These are phyloP conservation scores for Trichonephila clavipes DNA, from an alignment of 1,140 invertebrate species.

Conservation along the genomic window DNA sequence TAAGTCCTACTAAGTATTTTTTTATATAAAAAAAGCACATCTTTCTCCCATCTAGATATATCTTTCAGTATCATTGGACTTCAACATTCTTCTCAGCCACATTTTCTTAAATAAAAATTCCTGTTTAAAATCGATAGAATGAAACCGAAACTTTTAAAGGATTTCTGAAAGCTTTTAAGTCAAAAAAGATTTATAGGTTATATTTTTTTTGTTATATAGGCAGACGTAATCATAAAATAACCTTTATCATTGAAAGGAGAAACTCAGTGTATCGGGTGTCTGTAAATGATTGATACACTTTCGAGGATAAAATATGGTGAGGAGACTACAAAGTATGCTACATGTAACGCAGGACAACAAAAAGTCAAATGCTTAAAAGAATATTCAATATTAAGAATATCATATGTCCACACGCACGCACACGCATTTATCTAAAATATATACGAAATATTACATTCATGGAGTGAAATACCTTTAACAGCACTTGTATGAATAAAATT, in stretches of 20 bases:
- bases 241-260: background rate
- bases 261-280: background rate
- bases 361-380: too few relatives aligned
- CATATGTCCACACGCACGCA: too few relatives aligned
- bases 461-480: too few relatives aligned
- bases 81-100: background rate
- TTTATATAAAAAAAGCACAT: background rate
- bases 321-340: too few relatives aligned
- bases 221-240: background rate
- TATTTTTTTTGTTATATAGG: background rate
- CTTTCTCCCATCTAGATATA: background rate
- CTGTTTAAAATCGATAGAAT: background rate
- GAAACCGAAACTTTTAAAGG: slow-evolving; percentile 4
- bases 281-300: too few relatives aligned
- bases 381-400: too few relatives aligned
- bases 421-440: too few relatives aligned
- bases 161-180: background rate
- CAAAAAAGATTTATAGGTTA: slow-evolving; percentile 1
- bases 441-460: too few relatives aligned
- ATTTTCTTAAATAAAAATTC: slow-evolving; percentile 16
- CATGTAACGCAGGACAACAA: too few relatives aligned
- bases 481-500: too few relatives aligned
- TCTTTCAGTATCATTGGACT: slow-evolving; percentile 4
- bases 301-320: too few relatives aligned
- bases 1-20: background rate